A percentile compares a stretch with the other conserved stretches of the same genome.
Evolutionary conservation across 2,888 invertebrate genomes (phyloP).

Genomic region (Gortyna flavago): DNA sequence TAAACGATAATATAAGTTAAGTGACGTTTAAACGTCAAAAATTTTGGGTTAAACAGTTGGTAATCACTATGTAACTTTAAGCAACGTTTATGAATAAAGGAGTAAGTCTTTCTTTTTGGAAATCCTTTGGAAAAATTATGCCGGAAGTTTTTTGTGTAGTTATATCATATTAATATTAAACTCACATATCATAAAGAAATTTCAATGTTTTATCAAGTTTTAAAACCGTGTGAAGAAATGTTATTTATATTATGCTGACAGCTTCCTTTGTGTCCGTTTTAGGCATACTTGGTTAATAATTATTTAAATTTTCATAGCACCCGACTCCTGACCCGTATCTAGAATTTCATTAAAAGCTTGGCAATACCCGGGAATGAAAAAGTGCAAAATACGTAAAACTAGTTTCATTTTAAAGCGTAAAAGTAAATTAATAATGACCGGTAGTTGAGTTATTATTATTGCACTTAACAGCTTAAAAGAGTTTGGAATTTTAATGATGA

Average conservation of each 20-base stretch:
- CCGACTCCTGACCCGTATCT: slow-evolving; percentile 1
- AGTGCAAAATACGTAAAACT: not conserved
- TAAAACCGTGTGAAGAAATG: no score
- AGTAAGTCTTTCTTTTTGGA: no score
- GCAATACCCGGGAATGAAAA: not conserved
- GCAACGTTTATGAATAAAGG: no score
- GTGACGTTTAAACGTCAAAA: not conserved
- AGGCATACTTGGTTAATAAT: not conserved
- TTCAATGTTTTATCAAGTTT: no score
- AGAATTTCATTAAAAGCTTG: not conserved
- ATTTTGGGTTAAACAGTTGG: not conserved
- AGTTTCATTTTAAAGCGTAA: slow-evolving; percentile 17
- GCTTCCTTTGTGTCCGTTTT: not conserved
- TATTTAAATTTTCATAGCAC: not conserved
- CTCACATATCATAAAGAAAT: no score
- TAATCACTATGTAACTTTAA: not conserved
- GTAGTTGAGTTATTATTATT: slow-evolving; percentile 18
- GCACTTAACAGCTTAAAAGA: slow-evolving; percentile 6
- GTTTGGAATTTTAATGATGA: slow-evolving; percentile 24
- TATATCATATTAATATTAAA: no score
- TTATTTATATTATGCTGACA: not conserved
- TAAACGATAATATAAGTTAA: no score
- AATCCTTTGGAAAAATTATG: no score
- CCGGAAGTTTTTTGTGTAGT: no score
- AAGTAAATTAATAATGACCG: slow-evolving; percentile 14